Evolutionary conservation across 35 echinoderm and acorn worm species (phyloP), one percentile per base, ranked within the genome.

Genomic region (Eucidaris tribuloides): DNA sequence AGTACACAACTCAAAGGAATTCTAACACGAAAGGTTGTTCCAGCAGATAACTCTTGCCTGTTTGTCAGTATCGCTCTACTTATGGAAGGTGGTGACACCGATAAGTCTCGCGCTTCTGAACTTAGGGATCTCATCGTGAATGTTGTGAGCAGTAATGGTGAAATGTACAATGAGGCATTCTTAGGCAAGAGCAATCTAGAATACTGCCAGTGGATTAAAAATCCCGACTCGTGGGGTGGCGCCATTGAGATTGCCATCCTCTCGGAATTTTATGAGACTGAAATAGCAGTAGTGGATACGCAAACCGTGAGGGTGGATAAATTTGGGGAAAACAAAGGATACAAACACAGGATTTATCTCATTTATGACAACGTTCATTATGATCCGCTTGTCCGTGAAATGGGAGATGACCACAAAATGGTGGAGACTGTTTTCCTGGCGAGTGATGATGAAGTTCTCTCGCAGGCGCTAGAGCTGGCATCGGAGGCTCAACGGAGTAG

Each of bases 131-230:
- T 93, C 5, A 93, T 93, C 5, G 91, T 86, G 11, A 82, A 66
- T 35, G 80, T 88, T 0, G 91, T 93, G 11, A 78, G 76, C 30
- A 93, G 85, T n/a, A 79, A 82, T 33, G 65, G 85, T 19, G 71
- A 76, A 7, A 33, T 65, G 29, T 88, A 88, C 72, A 89, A 62
- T 27, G 85, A 82, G 34, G 85, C 85, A 3, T 71, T 93, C n/a
- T 77, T 93, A 1, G 91, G 85, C 5, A 93, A 88, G 48, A 62
- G 46, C 41, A 93, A 93, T 82, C 28, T 18, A n/a, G 86, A 89
- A 84, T 93, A 93, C 71, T 93, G 91, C 55, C 66, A 78, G n/a
- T 93, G 91, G 91, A 93, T 93, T n/a, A 58, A 46, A 24, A 93
- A 88, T 34, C 45, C 77, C 1, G 91, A 93, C 27, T 66, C 85